These are phyloP conservation scores for Aurelia aurita DNA, from an alignment of 30 jellyfish, hydroid and myxozoan species.

Conservation along the genomic window DNA sequence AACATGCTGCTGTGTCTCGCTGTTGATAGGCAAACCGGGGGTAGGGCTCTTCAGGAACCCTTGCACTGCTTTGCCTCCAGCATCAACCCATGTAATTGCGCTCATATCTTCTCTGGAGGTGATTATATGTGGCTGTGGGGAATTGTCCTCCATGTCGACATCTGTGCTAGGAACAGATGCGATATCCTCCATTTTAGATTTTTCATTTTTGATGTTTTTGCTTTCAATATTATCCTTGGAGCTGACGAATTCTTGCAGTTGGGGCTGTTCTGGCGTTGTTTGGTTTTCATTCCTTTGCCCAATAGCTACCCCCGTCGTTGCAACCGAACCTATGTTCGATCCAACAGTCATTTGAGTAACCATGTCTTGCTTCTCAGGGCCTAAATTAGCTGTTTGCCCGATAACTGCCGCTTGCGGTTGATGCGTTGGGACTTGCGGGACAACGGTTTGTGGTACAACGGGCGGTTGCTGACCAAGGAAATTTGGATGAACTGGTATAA, in stretches of 20 bases:
- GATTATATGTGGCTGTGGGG: not conserved
- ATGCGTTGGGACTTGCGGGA: not conserved
- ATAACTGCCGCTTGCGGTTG: constrained; percentile 26
- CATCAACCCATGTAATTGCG: constrained; percentile 48
- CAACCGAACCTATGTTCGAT: not conserved
- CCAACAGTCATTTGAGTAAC: constrained; percentile 15
- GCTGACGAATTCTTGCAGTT: not conserved
- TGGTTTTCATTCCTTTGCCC: not conserved
- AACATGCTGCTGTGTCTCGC: constrained; percentile 57
- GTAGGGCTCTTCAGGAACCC: constrained; percentile 7
- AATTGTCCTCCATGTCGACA: constrained; percentile 11
- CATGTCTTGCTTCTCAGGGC: not conserved
- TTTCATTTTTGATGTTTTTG: not conserved
- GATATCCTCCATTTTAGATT: not conserved
- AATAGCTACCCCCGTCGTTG: not conserved
- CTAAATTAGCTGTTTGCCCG: not conserved
- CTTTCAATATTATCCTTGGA: not conserved
- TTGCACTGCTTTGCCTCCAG: constrained; percentile 21
- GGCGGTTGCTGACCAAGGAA: constrained; percentile 53
- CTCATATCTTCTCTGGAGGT: constrained; percentile 2
- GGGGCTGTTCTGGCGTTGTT: not conserved
- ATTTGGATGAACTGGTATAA: constrained; percentile 67
- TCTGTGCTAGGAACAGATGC: constrained; percentile 1
- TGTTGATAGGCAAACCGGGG: constrained; percentile 35
- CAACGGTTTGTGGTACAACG: not conserved